Evolutionary conservation across 64 coral and sea anemone genomes (phyloP), one percentile per base, ranked within the genome.

Genomic region (Actinia equina): DNA sequence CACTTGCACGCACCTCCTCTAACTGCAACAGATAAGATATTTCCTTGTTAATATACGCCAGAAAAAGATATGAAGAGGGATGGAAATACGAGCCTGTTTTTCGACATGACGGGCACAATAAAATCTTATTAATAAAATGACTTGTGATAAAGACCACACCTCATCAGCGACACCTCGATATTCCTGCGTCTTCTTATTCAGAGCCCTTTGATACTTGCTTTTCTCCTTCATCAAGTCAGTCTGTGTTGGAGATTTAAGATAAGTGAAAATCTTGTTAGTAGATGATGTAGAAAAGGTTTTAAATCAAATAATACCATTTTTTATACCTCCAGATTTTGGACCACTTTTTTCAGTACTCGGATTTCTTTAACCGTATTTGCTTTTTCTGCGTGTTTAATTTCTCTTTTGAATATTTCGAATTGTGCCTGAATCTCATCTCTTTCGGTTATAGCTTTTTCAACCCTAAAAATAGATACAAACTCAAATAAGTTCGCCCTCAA

Each of bases 291-390:
- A 5, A 25, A 23, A 65, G 10, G 7, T 65, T n/a, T 23, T 5
- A 65, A 5, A 65, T 20, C 6, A 65, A n/a, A n/a, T 9, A 41
- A 15, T 41, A 4, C 37, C 1, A 12, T 2, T 14, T 27, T 37
- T 27, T 74, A 23, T 88, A 95, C 97, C 97, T 99, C 97, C 14
- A 99, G 60, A 82, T 95, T 99, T 82, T 99, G 93, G 51, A 99
- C 93, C 53, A 99, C 93, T 95, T 99, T 99, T 77, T 99, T 99
- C 57, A 99, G 71, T 17, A 99, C 93, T 93, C 86, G 78, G 41
- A 95, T 99, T 91, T 99, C 97, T 80, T 99, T 99, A 2, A 91
- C 78, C 82, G 94, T 95, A 80, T 99, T 95, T 78, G 93, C 93
- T 74, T 93, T 95, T 23, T 87, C 88, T 4, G 83, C 79, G 70